phyloP scores from a whole-genome alignment of 2,113 vertebrate species.

The Podarcis raffonei region DNA sequence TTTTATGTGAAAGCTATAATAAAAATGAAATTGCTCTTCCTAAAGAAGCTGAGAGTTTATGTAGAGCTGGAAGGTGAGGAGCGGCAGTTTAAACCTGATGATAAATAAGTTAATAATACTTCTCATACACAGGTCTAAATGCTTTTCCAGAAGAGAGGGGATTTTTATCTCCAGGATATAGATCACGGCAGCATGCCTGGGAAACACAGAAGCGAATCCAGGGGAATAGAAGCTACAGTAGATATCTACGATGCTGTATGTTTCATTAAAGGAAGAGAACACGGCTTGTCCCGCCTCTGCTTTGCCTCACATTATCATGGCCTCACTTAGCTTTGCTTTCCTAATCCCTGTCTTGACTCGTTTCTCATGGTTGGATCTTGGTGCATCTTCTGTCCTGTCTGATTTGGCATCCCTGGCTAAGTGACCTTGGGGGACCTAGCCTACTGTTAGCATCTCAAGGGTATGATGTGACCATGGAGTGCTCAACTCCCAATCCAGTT shows the following conservation, averaged over 20 bases:
- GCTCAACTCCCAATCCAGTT: too few relatives aligned
- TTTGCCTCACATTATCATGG: neutral
- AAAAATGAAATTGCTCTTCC: slow-evolving; percentile 12
- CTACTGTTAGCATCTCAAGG: neutral
- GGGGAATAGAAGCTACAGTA: neutral
- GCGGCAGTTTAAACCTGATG: neutral
- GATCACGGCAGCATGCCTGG: neutral
- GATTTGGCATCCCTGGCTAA: neutral
- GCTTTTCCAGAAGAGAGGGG: neutral
- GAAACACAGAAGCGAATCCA: neutral
- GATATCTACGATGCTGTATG: neutral
- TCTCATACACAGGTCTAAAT: neutral
- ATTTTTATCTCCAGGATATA: neutral
- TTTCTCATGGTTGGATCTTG: neutral
- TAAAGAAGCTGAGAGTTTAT: neutral
- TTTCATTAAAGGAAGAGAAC: neutral
- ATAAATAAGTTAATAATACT: slow-evolving; percentile 18
- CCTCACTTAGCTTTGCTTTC: neutral
- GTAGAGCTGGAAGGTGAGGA: neutral
- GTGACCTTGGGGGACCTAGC: neutral
- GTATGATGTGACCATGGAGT: too few relatives aligned
- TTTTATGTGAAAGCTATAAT: slow-evolving; percentile 15
- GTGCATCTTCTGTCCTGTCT: neutral
- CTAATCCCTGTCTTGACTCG: neutral
- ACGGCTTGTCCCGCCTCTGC: neutral